Conservation (phyloP, 2,888 invertebrate genomes). For the Synergus laeviventris region DNA sequence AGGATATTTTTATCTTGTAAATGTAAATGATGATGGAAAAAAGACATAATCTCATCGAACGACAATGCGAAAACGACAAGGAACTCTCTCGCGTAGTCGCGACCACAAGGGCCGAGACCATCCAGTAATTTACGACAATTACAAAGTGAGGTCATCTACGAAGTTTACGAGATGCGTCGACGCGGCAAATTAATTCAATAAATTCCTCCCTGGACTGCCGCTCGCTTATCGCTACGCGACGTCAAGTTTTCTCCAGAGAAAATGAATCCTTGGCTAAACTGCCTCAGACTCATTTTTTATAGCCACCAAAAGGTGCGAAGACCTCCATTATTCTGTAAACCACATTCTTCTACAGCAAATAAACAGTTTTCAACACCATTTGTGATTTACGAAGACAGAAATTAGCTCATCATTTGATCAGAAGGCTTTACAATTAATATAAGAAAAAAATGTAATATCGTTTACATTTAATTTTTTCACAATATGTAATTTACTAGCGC, state of each 20-base stretch:
- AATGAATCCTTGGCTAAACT: slow-evolving; percentile 29
- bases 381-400: neutral
- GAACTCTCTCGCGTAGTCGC: slow-evolving; percentile 48
- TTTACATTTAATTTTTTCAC: too few relatives aligned
- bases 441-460: neutral
- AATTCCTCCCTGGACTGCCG: slow-evolving; percentile 68
- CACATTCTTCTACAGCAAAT: neutral
- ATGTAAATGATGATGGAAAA: neutral
- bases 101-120: slow-evolving; percentile 50
- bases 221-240: slow-evolving; percentile 48
- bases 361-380: neutral
- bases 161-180: slow-evolving; percentile 75
- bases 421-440: neutral
- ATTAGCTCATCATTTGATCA: neutral
- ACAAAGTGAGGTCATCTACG: slow-evolving; percentile 75
- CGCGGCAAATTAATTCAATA: slow-evolving; percentile 76
- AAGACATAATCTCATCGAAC: slow-evolving; percentile 3
- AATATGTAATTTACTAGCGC: neutral
- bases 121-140: slow-evolving; percentile 68
- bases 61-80: slow-evolving; percentile 20
- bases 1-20: neutral
- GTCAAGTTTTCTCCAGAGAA: slow-evolving; percentile 42
- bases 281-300: neutral
- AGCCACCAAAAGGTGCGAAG: slow-evolving; percentile 1
- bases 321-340: neutral